Evolutionary conservation across 1,140 invertebrate genomes (phyloP), one percentile per base, ranked within the genome.

Genomic region (Drosophila quadrilineata): DNA sequence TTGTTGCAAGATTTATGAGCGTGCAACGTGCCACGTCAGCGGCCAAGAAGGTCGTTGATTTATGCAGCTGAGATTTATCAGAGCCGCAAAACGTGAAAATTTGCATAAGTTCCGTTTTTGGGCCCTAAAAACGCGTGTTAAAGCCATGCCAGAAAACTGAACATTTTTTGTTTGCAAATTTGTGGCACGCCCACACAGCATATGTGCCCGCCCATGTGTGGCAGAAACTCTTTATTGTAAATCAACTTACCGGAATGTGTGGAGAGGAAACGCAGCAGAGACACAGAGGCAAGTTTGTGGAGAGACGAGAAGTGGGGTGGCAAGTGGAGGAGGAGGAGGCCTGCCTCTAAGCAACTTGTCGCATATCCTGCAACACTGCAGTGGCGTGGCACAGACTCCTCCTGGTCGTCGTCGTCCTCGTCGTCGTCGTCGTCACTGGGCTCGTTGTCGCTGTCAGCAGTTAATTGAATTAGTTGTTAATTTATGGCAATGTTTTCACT

Each of bases 391-490:
- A 38, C 33, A 35, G 28, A 43, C 31, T 22, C 16, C 21, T 33
- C 3, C 52, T 35, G 6, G 26, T 53, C 26, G 40, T n/a, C 40
- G 35, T 16, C 17, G 26, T 26, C 16, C 24, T 45, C 22, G 29
- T 62, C 36, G 16, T 59, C 54, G 74, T 64, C 56, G 48, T 16
- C 22, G n/a, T 26, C 35, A 26, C 48, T 19, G 35, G 14, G 26
- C 69, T 65, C 75, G 65, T 79, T 64, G 59, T 64, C 60, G 63
- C 41, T 82, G 76, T 56, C 72, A 53, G 69, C 67, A 74, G 71
- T 86, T 85, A 85, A 85, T 85, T 85, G 79, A 85, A 85, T 85
- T 85, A 79, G 80, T 86, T 85, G 79, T 72, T 80, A 85, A 85
- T 85, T 86, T 85, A 85, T 86, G 71, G 67, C 62, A 49, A 85